Percentiles rank a stretch among this genome's conserved stretches.
Evolutionary conservation across 2,113 vertebrate species (phyloP).

Genomic region (Pedionomus torquatus): DNA sequence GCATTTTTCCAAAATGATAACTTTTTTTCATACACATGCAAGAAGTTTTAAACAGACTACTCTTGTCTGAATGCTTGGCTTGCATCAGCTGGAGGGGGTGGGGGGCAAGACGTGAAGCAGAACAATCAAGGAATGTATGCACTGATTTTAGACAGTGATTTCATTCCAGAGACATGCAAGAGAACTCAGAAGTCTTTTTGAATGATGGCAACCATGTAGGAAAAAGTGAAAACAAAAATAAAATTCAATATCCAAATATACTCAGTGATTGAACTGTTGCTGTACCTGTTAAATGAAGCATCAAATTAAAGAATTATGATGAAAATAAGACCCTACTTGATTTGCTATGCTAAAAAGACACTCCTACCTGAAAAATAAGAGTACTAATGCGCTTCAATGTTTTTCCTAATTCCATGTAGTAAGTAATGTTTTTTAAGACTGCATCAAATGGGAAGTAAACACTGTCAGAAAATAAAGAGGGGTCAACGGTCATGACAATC

Average conservation of each 20-base stretch:
- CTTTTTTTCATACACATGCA: background rate
- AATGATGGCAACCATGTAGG: background rate
- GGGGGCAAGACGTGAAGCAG: background rate
- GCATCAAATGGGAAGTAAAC: background rate
- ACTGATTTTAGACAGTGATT: background rate
- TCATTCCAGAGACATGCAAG: background rate
- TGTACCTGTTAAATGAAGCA: background rate
- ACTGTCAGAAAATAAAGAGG: background rate
- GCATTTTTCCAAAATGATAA: background rate
- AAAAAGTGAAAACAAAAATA: background rate
- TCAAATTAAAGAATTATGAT: background rate
- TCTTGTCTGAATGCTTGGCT: background rate
- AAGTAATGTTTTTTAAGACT: background rate
- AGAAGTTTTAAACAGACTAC: background rate
- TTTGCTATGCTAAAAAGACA: no score
- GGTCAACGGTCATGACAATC: background rate
- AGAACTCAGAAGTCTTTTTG: background rate
- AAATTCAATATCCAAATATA: background rate
- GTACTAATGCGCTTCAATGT: background rate
- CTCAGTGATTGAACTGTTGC: background rate
- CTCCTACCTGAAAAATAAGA: background rate
- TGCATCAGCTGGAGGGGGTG: background rate
- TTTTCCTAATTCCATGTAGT: background rate
- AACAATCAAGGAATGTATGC: background rate
- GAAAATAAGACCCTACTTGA: background rate